Evolutionary conservation across 1,140 invertebrate genomes (phyloP).

Genomic region (Philaenus spumarius): DNA sequence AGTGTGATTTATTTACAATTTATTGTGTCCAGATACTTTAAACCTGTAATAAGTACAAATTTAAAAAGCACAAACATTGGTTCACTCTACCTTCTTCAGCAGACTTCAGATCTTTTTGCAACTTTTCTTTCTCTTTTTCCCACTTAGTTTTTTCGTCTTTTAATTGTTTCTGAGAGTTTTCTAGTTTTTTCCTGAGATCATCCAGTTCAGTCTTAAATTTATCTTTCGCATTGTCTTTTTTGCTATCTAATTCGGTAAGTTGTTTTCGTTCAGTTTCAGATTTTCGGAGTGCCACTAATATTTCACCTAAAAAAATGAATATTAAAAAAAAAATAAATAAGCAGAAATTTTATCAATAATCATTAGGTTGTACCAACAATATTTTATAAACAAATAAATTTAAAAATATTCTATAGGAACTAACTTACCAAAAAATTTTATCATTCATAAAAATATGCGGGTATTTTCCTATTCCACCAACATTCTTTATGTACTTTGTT

Average conservation of each 20-base stretch:
- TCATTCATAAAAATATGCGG: too few relatives aligned
- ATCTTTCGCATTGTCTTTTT: conserved; percentile 27
- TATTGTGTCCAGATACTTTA: too few relatives aligned
- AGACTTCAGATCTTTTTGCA: conserved; percentile 31
- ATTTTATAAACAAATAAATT: not conserved
- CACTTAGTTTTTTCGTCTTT: conserved; percentile 45
- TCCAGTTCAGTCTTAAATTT: conserved; percentile 38
- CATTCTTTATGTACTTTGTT: too few relatives aligned
- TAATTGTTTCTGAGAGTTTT: conserved; percentile 42
- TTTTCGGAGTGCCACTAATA: conserved; percentile 53
- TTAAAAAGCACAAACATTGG: too few relatives aligned
- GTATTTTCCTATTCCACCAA: too few relatives aligned
- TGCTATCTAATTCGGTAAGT: conserved; percentile 19
- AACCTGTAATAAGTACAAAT: too few relatives aligned
- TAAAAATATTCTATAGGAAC: not conserved
- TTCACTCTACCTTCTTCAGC: conserved; percentile 23
- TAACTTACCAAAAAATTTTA: not conserved
- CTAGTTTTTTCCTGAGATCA: conserved; percentile 43
- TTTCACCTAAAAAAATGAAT: conserved; percentile 50
- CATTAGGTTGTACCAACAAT: not conserved
- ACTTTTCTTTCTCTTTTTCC: conserved; percentile 42
- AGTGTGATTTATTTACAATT: too few relatives aligned
- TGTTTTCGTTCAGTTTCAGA: conserved; percentile 38
- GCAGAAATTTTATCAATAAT: conserved; percentile 17
- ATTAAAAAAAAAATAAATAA: conserved; percentile 16